Base-by-base conservation (phyloP, 2,113 vertebrate genomes). In the Ranitomeya imitator region DNA sequence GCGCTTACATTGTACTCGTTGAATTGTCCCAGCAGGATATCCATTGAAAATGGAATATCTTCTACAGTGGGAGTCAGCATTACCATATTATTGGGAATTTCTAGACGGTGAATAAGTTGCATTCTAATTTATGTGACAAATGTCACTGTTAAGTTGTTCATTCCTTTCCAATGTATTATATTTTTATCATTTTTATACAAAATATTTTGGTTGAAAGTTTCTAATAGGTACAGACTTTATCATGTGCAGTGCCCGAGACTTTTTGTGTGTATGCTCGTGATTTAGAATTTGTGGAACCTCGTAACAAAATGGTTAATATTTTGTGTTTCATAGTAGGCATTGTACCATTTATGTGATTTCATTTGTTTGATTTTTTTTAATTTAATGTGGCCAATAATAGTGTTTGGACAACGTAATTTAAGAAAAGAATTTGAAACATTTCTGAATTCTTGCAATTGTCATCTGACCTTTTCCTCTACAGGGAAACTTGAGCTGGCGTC, bases 11-110 rank as follows among this genome's bases (percentile, higher is more conserved):
- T 79, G 85, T 87, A 87, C 45, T 55, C 51, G 67, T 79, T 69
- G 74, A 86, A 86, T 45, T 37, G 85, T 7, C 77, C 37, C 77
- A 80, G 86, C 61, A 26, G 76, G 86, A 54, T 19, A 63, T 45
- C 76, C 31, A n/a, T 51, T 18, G 61, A 65, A 69, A 78, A 67
- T 69, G 63, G 77, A 80, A 87, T 80, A 87, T 67, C 80, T 87
- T 52, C 80, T 87, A 67, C 21, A 52, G 86, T 69, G 23, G 78
- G 61, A 69, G n/a, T 67, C 51, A 4, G 85, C 26, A 63, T 80
- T 79, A 54, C 76, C 85, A 69, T 79, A 79, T 55, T 79, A 80
- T 87, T 63, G 86, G 63, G 59, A 80, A 14, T 31, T 31, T 26
- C 13, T 79, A 86, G 74, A 31, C 74, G 37, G n/a, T 51, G 52